These are phyloP conservation scores for Ladona fulva DNA, from an alignment of 1,140 invertebrate genomes.

Conservation along the genomic window DNA sequence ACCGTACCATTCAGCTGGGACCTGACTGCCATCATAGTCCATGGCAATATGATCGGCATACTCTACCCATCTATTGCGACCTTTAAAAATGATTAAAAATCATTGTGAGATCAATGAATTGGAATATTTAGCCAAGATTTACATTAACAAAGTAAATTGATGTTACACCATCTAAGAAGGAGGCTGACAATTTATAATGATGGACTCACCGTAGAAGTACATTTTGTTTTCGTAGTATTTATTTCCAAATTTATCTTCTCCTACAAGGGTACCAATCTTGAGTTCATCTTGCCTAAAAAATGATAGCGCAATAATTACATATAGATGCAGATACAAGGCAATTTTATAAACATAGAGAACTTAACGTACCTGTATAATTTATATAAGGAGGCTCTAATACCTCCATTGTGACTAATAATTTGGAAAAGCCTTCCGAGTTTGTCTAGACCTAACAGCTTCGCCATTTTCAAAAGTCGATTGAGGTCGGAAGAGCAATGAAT, in stretches of 20 bases:
- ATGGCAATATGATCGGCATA: slow-evolving; percentile 65
- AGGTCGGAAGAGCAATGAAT: too few relatives aligned
- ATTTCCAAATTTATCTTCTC: slow-evolving; percentile 92
- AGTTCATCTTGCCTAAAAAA: slow-evolving; percentile 70
- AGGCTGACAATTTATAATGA: too few relatives aligned
- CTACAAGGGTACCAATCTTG: slow-evolving; percentile 78
- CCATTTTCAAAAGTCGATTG: slow-evolving; percentile 36
- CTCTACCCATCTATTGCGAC: slow-evolving; percentile 88
- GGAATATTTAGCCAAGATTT: background rate
- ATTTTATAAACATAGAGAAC: slow-evolving; percentile 16
- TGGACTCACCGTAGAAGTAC: slow-evolving; percentile 68
- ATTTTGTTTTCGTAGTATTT: slow-evolving; percentile 90
- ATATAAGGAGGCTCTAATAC: slow-evolving; percentile 53
- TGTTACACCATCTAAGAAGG: too few relatives aligned
- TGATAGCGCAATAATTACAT: slow-evolving; percentile 23
- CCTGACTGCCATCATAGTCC: slow-evolving; percentile 90
- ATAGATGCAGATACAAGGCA: slow-evolving; percentile 23
- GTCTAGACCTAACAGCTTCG: slow-evolving; percentile 58
- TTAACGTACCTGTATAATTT: slow-evolving; percentile 62
- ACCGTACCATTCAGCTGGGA: slow-evolving; percentile 84
- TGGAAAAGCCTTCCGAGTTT: slow-evolving; percentile 56
- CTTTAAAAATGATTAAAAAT: slow-evolving; percentile 33
- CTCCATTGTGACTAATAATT: slow-evolving; percentile 68
- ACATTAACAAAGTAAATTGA: background rate
- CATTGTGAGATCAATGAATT: too few relatives aligned